Evolutionary conservation across 2,113 vertebrate genomes (phyloP), one percentile per base, ranked within the genome.

Genomic region (Platysternon megacephalum): DNA sequence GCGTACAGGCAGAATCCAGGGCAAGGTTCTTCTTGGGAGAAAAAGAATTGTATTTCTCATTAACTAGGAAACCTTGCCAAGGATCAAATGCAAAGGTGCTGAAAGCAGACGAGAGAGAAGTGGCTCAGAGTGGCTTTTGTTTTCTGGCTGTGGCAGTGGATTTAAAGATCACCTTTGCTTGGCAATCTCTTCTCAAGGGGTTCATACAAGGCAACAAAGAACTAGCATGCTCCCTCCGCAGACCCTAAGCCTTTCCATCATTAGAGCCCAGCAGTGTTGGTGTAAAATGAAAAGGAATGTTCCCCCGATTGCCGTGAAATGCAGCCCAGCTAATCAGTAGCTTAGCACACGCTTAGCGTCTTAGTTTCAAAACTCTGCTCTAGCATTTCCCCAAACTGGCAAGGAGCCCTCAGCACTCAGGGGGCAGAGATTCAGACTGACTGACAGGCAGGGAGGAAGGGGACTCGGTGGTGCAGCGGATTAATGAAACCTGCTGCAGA

Each of bases 371-470:
- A 52, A 92, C 22, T 19, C 80, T 81, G 29, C 76, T 87, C 35
- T 42, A 83, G 12, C 35, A 22, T 94, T 87, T 35, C 85, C 65
- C 6, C 80, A 53, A 85, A 29, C 53, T 79, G 85, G 26, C 5
- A 11, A 51, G 89, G 88, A 39, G 0, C 2, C 8, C 14, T 61
- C 24, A 17, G 11, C n/a, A n/a, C 0, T 0, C 28, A 17, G 53
- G 11, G 26, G 61, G 81, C 79, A 86, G 88, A n/a, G 14, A 39
- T 87, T 84, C 58, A 82, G 53, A 55, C 24, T 82, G 82, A 24
- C 3, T 10, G 0, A 0, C 76, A 53, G 52, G n/a, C 79, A 72
- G 19, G 65, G 19, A 72, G n/a, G 65, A 39, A 72, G n/a, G 58
- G 84, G 21, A 80, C 65, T 82, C 10, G 1, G 2, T 58, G 44